A percentile compares a stretch with the other conserved stretches of the same genome.
Evolutionary conservation across 2,888 invertebrate genomes (phyloP).

Genomic region (Dryadula phaetusa): DNA sequence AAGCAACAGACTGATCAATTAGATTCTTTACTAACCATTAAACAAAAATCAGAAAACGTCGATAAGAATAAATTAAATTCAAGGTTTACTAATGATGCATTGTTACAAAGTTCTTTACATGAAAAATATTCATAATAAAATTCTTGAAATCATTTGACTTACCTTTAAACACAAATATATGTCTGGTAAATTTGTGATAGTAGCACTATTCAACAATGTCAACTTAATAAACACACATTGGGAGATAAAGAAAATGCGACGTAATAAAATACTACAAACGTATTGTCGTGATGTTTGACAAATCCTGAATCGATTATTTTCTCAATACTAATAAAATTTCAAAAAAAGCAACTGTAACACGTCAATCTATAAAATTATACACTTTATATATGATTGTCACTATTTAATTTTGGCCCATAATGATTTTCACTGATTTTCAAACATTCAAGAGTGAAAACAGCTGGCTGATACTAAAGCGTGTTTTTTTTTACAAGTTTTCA

Average conservation of each 20-base stretch:
- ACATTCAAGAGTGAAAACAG: conserved; percentile 75
- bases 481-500: conserved; percentile 56
- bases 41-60: conserved; percentile 16
- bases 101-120: conserved; percentile 24
- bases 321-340: conserved; percentile 62
- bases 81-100: conserved; percentile 35
- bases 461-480: conserved; percentile 71
- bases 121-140: background rate
- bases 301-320: conserved; percentile 72
- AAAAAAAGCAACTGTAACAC: conserved; percentile 58
- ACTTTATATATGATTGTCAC: conserved; percentile 66
- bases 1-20: background rate
- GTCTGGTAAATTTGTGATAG: conserved; percentile 14
- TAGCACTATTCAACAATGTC: conserved; percentile 30
- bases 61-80: conserved; percentile 35
- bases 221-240: conserved; percentile 39
- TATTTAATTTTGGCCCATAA: conserved; percentile 79
- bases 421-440: conserved; percentile 70
- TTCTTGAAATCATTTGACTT: conserved; percentile 12
- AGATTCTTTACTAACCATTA: background rate
- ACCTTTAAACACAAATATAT: conserved; percentile 28
- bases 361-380: conserved; percentile 68
- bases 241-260: conserved; percentile 51
- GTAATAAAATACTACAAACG: conserved; percentile 62
- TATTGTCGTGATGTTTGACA: conserved; percentile 69